Percentiles rank a stretch among this genome's conserved stretches.
Evolutionary conservation across 1,140 invertebrate species (phyloP).

Genomic region (Vollenhovia emeryi): DNA sequence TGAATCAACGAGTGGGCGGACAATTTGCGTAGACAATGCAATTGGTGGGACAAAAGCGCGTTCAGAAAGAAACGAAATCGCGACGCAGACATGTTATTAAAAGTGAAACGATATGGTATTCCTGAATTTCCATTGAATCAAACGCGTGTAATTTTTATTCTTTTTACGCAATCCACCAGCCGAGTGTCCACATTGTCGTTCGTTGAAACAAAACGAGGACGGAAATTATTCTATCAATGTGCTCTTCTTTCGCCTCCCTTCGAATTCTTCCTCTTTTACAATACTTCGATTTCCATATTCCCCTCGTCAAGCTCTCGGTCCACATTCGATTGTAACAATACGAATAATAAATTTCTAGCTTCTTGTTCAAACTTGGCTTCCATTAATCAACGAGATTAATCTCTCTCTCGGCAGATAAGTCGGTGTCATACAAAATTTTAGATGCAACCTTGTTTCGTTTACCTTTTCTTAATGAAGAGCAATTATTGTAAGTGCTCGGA

Average conservation of each 20-base stretch:
- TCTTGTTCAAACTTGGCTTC: neutral
- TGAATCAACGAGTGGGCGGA: slow-evolving; percentile 54
- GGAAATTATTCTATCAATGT: slow-evolving; percentile 56
- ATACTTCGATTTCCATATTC: slow-evolving; percentile 42
- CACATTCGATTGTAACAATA: slow-evolving; percentile 43
- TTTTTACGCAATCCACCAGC: slow-evolving; percentile 33
- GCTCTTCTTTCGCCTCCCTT: slow-evolving; percentile 24
- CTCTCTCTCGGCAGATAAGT: neutral
- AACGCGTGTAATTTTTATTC: slow-evolving; percentile 55
- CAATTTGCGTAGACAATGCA: slow-evolving; percentile 59
- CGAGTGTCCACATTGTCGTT: slow-evolving; percentile 51
- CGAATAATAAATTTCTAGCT: slow-evolving; percentile 54
- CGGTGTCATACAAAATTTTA: neutral
- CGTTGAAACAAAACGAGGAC: slow-evolving; percentile 46
- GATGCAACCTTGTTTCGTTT: neutral
- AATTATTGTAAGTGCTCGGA: neutral
- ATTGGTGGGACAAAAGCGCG: slow-evolving; percentile 54
- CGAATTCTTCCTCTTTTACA: slow-evolving; percentile 36
- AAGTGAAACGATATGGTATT: slow-evolving; percentile 50
- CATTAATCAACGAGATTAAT: slow-evolving; percentile 46
- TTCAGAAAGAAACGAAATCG: slow-evolving; percentile 56
- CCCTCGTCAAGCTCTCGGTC: slow-evolving; percentile 36
- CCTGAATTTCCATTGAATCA: slow-evolving; percentile 58
- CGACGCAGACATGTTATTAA: slow-evolving; percentile 53
- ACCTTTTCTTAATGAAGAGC: too few relatives aligned